Evolutionary conservation across 2,797 vertebrate genomes (phyloP).

Genomic region (Epinephelus coioides): DNA sequence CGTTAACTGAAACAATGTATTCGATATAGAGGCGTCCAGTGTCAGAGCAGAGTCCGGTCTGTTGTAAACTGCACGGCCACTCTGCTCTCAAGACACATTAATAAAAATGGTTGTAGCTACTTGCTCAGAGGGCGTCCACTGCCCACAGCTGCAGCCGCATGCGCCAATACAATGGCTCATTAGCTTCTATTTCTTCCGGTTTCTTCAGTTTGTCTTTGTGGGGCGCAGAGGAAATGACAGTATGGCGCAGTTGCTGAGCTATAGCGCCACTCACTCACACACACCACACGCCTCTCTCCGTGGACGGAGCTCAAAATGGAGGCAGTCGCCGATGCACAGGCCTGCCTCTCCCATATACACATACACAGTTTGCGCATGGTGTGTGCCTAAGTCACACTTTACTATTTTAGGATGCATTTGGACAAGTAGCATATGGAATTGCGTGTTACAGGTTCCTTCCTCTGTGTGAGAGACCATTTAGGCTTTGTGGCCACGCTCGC

Average conservation of each 20-base stretch:
- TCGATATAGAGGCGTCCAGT: conserved; percentile 1
- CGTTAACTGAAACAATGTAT: background rate
- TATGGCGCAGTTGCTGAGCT: conserved; percentile 52
- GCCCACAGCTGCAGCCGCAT: background rate
- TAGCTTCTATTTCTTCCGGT: background rate
- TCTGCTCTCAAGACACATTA: no score
- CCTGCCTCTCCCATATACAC: conserved; percentile 22
- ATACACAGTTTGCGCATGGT: conserved; percentile 1
- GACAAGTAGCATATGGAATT: background rate
- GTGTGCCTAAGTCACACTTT: background rate
- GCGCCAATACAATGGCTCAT: background rate
- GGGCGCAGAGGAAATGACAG: conserved; percentile 24
- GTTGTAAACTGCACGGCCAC: no score
- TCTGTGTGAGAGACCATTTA: background rate
- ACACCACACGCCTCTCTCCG: conserved; percentile 33
- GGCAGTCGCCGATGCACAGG: conserved; percentile 44
- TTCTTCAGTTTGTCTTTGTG: background rate
- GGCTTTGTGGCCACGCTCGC: conserved; percentile 12
- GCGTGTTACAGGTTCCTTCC: background rate
- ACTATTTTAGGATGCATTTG: no score
- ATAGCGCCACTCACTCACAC: conserved; percentile 19
- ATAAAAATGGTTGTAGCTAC: no score
- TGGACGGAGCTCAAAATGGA: conserved; percentile 73
- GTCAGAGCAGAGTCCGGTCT: no score
- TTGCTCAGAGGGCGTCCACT: background rate